These are phyloP conservation scores for Nematostella vectensis DNA, from an alignment of 92 coral and sea anemone genomes.

Conservation along the genomic window DNA sequence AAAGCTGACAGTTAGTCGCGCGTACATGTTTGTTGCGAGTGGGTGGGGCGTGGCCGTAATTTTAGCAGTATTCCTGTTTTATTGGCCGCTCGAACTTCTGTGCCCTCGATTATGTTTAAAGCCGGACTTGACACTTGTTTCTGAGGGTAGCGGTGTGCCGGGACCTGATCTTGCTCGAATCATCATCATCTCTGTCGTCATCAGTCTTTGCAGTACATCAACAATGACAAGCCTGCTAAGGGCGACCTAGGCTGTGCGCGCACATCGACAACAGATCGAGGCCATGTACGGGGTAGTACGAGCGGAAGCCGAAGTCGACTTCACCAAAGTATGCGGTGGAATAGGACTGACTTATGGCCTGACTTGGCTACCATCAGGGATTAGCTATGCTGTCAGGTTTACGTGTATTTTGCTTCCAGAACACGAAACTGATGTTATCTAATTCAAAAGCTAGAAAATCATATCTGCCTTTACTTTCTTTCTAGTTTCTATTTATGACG, in stretches of 20 bases:
- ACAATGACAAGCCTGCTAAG: not conserved
- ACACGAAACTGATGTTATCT: too few relatives aligned
- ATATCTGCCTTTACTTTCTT: too few relatives aligned
- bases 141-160: not conserved
- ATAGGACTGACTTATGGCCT: constrained; percentile 1
- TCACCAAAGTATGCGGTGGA: constrained; percentile 9
- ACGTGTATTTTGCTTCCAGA: too few relatives aligned
- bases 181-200: not conserved
- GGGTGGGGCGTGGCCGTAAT: constrained; percentile 4
- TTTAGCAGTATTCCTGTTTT: not conserved
- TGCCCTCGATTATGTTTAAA: not conserved
- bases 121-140: not conserved
- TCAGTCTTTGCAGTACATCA: not conserved
- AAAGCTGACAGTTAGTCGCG: constrained; percentile 1
- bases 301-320: constrained; percentile 9
- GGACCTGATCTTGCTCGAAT: not conserved
- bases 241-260: constrained; percentile 9
- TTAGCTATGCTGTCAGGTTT: not conserved
- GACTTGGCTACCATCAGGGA: constrained; percentile 6
- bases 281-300: constrained; percentile 7
- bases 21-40: not conserved
- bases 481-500: too few relatives aligned
- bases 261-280: constrained; percentile 7
- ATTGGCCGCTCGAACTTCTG: not conserved
- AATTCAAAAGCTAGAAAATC: too few relatives aligned